Evolutionary conservation across 2,888 invertebrate genomes (phyloP), one percentile per base, ranked within the genome.

Genomic region (Diplolepis rosae): DNA sequence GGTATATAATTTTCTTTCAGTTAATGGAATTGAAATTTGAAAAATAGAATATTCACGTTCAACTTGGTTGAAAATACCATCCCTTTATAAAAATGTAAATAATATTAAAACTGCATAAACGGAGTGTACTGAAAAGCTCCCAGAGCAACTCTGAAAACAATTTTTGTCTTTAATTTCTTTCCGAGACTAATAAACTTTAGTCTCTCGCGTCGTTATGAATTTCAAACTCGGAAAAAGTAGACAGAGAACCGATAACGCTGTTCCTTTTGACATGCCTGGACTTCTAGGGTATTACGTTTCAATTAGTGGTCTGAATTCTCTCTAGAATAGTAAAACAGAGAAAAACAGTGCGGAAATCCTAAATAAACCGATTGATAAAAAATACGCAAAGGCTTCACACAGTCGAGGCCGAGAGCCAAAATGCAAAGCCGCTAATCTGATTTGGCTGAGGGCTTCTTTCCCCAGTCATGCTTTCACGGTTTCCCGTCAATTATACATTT

Each of bases 401-500:
- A 54, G 22, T 13, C 45, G 56, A 68, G 56, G 68, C 48, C 32
- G 61, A 48, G 79, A 75, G 74, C 75, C 75, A 73, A 81, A 79
- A 83, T 82, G 82, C 78, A 82, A 83, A 83, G 83, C 83, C 79
- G 78, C 76, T 83, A 82, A 83, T 83, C 82, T 82, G 82, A 82
- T 82, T 83, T 78, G 78, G 77, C 72, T 76, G 78, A 22, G 67
- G 42, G 27, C 52, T 54, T 67, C 76, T 78, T 74, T 74, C 69
- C 73, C 24, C 50, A 39, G 27, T 45, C 65, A 42, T 67, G 28
- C 67, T 24, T 52, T 77, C 35, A 28, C 45, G 79, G 76, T 79
- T 82, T 81, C 77, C 76, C 82, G 82, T 82, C 82, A 83, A 83
- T 83, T 83, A 83, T 83, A 82, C 82, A 83, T 83, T 83, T 82